phyloP scores from a whole-genome alignment of 2,888 invertebrate genomes.

The Lasioglossum oenotherae region DNA sequence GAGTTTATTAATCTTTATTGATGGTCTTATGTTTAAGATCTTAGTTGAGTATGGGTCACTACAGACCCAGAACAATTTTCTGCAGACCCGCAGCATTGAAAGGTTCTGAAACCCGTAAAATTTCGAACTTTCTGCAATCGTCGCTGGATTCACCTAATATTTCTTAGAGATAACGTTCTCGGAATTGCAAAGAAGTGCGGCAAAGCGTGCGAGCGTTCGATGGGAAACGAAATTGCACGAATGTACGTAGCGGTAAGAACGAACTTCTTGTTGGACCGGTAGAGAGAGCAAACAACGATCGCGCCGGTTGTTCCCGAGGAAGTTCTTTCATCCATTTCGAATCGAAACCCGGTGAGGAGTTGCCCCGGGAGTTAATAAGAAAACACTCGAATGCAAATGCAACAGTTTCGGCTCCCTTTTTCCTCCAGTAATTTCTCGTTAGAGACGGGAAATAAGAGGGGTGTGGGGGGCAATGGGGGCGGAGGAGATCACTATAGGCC shows the following conservation, averaged over 20 bases:
- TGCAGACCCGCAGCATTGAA: not conserved
- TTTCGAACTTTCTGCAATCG: not conserved
- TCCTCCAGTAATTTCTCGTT: slow-evolving; percentile 11
- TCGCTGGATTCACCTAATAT: not conserved
- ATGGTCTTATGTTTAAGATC: too few relatives aligned
- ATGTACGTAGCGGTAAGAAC: not conserved
- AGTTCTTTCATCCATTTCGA: slow-evolving; percentile 1
- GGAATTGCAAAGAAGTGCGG: too few relatives aligned
- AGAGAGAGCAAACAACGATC: not conserved
- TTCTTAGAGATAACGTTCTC: not conserved
- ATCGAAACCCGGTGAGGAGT: not conserved
- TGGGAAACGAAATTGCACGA: not conserved
- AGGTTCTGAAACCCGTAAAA: not conserved
- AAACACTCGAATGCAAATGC: slow-evolving; percentile 27
- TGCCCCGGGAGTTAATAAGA: slow-evolving; percentile 33
- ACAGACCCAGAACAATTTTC: too few relatives aligned
- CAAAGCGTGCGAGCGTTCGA: not conserved
- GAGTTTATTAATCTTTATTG: too few relatives aligned
- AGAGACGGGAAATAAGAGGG: slow-evolving; percentile 12
- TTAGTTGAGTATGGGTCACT: too few relatives aligned
- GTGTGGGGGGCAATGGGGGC: not conserved
- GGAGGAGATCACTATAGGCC: slow-evolving; percentile 54
- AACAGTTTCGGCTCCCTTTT: not conserved
- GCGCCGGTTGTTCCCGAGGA: slow-evolving; percentile 1
- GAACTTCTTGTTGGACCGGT: not conserved